Conservation (phyloP, 2,797 vertebrate genomes). For the Poeciliopsis gracilis region DNA sequence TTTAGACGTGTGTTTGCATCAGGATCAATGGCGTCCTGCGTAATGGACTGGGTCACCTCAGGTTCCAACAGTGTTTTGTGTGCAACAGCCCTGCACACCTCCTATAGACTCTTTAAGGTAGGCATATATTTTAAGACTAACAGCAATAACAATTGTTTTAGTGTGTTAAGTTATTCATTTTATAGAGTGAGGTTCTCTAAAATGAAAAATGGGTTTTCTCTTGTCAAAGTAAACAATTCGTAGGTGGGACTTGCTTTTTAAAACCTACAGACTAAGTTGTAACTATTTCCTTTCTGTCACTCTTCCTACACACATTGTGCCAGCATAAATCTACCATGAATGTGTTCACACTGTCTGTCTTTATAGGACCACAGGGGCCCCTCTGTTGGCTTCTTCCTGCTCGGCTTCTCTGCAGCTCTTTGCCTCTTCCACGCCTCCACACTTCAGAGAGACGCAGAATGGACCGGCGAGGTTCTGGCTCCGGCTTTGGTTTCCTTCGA, state of each 20-base stretch:
- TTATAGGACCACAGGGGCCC: constrained; percentile 81
- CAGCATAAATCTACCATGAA: not conserved
- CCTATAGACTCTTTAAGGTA: constrained; percentile 79
- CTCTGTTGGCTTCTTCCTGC: constrained; percentile 75
- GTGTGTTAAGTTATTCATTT: too few relatives aligned
- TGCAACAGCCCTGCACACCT: constrained; percentile 63
- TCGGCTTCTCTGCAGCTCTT: constrained; percentile 73
- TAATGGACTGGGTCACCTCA: constrained; percentile 39
- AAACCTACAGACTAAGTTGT: not conserved
- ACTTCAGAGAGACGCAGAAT: constrained; percentile 72
- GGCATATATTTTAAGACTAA: constrained; percentile 1
- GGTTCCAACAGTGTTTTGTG: constrained; percentile 59
- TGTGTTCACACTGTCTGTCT: not conserved
- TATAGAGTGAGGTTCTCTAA: not conserved
- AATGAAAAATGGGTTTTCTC: not conserved
- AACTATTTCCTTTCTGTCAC: not conserved
- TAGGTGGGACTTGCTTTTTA: not conserved
- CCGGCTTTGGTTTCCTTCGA: constrained; percentile 77
- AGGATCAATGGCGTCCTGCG: constrained; percentile 66
- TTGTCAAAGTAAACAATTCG: not conserved
- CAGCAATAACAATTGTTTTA: not conserved
- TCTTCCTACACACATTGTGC: not conserved
- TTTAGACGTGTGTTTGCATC: not conserved
- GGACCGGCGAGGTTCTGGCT: constrained; percentile 71
- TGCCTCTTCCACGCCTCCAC: constrained; percentile 47